Conservation (phyloP, 1,140 invertebrate species). For the Orchestia grillus region DNA sequence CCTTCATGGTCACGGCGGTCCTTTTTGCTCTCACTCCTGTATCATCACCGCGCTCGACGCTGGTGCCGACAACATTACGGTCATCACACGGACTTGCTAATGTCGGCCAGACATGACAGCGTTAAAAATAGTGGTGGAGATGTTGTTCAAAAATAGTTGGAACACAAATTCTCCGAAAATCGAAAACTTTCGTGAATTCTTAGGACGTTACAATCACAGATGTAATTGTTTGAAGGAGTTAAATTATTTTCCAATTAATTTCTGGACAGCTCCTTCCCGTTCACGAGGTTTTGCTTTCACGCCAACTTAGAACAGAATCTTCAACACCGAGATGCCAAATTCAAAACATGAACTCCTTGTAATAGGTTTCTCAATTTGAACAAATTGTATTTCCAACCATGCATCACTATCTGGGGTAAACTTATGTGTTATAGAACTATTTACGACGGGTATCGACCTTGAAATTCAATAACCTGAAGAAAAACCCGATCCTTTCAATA, state of each 20-base stretch:
- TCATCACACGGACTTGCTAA: neutral
- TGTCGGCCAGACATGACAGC: neutral
- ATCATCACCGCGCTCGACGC: neutral
- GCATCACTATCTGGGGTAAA: too few species aligned
- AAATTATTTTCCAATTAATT: neutral
- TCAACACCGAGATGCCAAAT: neutral
- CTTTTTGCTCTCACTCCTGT: neutral
- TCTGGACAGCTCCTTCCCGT: neutral
- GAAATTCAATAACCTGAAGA: too few species aligned
- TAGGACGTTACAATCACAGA: neutral
- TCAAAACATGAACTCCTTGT: neutral
- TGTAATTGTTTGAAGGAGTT: neutral
- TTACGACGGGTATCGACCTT: too few species aligned
- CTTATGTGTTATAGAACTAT: too few species aligned
- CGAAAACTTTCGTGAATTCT: neutral
- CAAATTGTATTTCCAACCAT: too few species aligned
- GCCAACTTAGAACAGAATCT: neutral
- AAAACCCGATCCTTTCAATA: too few species aligned
- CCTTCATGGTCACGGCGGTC: neutral
- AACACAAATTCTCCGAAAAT: neutral
- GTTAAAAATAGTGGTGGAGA: neutral
- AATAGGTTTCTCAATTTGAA: too few species aligned
- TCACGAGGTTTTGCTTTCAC: neutral
- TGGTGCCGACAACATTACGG: neutral
- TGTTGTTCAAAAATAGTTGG: neutral